A percentile compares a stretch with the other conserved stretches of the same genome.
Evolutionary conservation across 2,797 vertebrate genomes (phyloP).

Genomic region (Propithecus deckenii): DNA sequence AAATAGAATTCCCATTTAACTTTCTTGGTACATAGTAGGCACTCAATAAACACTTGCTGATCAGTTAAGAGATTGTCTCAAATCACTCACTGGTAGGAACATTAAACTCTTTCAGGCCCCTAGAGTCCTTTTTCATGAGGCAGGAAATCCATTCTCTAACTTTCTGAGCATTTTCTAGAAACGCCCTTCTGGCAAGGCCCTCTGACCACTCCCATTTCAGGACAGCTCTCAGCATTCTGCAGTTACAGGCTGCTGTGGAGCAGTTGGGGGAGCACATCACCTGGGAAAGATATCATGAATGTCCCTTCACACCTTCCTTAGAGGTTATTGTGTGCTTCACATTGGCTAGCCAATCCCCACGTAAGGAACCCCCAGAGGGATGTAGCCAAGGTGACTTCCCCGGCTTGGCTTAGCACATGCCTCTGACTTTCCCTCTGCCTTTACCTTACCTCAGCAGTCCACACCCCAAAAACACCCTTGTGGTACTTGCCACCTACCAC

Average conservation of each 20-base stretch:
- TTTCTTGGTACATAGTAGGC: slow-evolving; percentile 57
- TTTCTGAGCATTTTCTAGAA: background rate
- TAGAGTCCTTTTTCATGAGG: background rate
- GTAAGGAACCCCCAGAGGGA: background rate
- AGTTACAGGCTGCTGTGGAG: background rate
- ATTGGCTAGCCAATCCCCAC: background rate
- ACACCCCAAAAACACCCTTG: background rate
- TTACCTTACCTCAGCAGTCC: background rate
- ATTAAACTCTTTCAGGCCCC: background rate
- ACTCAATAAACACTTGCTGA: slow-evolving; percentile 40
- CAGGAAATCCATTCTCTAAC: background rate
- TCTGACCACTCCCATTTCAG: background rate
- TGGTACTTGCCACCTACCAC: background rate
- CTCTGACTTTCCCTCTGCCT: background rate
- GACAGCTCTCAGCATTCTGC: background rate
- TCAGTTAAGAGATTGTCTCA: background rate
- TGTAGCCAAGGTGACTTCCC: background rate
- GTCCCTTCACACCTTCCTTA: background rate
- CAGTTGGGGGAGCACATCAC: background rate
- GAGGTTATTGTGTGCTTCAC: background rate
- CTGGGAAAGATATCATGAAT: background rate
- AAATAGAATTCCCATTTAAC: slow-evolving; percentile 36
- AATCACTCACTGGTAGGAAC: background rate
- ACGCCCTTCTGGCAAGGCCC: background rate
- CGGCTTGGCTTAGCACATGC: background rate